Evolutionary conservation across 2,888 invertebrate genomes (phyloP), one percentile per base, ranked within the genome.

Genomic region (Plagodis pulveraria): DNA sequence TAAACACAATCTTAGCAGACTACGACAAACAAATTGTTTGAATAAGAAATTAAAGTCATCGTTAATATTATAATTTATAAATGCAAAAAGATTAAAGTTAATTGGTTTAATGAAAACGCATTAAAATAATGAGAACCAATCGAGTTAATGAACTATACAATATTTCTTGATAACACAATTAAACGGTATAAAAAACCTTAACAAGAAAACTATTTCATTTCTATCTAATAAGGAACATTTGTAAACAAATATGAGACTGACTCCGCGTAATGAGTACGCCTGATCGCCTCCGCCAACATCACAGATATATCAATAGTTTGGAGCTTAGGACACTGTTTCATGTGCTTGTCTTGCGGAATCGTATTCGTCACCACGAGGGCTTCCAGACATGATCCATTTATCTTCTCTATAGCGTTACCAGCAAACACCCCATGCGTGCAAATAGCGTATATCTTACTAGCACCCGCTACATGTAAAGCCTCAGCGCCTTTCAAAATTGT

Each of bases 251-350:
- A 99, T 58, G 99, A 99, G 52, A 99, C 99, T 52, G 98, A 99
- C 94, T 99, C 99, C 54, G 99, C 99, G 83, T 99, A 99, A 91
- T 99, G 99, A 65, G 99, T 99, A 80, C 99, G 95, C 78, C 99
- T 95, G 65, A 99, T 99, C 53, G 99, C 99, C 90, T 99, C 99
- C 11, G 99, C 99, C 80, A 99, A 96, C 96, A 99, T 99, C 96
- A 98, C 98, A 10, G 99, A 99, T 57, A 99, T 98, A 87, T 99
- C 99, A 83, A 99, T 99, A 77, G 98, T 97, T 97, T 99, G 78
- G 53, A 96, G 69, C 63, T 91, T 93, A 0, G 95, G 94, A 78
- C 97, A 97, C 73, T 95, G 92, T 73, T 96, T 95, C 96, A 97
- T 96, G 78, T 97, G 96, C 61, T 95, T 95, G 67, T 97, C 97